These are phyloP conservation scores for Notospermus geniculatus DNA, from an alignment of 1,140 invertebrate species.

Conservation along the genomic window DNA sequence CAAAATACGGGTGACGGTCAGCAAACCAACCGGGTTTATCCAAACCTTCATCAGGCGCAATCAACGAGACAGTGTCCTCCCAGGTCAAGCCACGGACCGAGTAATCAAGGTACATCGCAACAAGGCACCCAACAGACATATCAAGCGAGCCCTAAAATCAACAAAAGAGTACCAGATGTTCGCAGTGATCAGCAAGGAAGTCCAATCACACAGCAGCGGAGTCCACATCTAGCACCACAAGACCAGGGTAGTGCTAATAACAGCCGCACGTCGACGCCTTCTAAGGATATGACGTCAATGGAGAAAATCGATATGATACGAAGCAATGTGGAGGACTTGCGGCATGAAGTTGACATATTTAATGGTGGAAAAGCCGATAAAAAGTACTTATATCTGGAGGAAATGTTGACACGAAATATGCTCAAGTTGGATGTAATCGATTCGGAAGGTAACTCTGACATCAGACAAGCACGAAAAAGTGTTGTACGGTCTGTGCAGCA, in stretches of 20 bases:
- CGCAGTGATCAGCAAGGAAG: slow-evolving; percentile 29
- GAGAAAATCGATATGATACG: slow-evolving; percentile 77
- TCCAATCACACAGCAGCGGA: not conserved
- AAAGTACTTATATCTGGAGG: slow-evolving; percentile 83
- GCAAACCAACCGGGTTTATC: slow-evolving; percentile 52
- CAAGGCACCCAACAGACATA: slow-evolving; percentile 7
- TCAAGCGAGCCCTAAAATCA: slow-evolving; percentile 10
- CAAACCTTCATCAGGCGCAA: slow-evolving; percentile 42
- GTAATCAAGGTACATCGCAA: too few species aligned
- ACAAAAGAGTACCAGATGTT: slow-evolving; percentile 11
- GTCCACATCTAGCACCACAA: not conserved
- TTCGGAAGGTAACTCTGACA: slow-evolving; percentile 84
- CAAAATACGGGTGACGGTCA: slow-evolving; percentile 23
- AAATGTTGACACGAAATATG: slow-evolving; percentile 90
- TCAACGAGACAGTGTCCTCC: slow-evolving; percentile 48
- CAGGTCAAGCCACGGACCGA: slow-evolving; percentile 22
- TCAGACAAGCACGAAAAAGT: slow-evolving; percentile 79
- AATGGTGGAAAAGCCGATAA: slow-evolving; percentile 74
- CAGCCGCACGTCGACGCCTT: slow-evolving; percentile 10
- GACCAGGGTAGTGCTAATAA: slow-evolving; percentile 10
- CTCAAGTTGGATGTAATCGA: slow-evolving; percentile 89
- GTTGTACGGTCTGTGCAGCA: slow-evolving; percentile 85
- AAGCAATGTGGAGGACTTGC: slow-evolving; percentile 75
- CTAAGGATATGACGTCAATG: slow-evolving; percentile 64
- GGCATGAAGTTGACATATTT: slow-evolving; percentile 75